Conservation (phyloP, 2,888 invertebrate species). For the Heliconius ethilla region DNA sequence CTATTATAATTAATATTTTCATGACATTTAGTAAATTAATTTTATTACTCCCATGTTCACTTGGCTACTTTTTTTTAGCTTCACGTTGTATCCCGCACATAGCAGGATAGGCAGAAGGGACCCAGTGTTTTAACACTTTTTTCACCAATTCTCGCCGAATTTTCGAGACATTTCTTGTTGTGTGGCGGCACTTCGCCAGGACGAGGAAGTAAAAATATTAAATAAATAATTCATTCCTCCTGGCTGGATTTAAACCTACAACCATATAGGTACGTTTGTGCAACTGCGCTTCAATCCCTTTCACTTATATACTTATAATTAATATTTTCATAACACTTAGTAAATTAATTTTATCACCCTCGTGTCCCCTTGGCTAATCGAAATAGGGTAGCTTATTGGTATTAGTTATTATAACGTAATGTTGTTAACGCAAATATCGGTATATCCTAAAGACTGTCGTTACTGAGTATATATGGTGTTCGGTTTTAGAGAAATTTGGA, state of each 20-base stretch:
- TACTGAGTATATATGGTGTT: constrained; percentile 32
- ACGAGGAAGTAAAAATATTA: too few relatives aligned
- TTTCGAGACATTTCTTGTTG: too few relatives aligned
- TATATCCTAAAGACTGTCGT: constrained; percentile 26
- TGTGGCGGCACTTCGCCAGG: too few relatives aligned
- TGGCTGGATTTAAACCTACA: too few relatives aligned
- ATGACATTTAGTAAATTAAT: constrained; percentile 42
- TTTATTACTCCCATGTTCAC: constrained; percentile 34
- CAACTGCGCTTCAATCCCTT: too few relatives aligned
- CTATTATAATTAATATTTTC: constrained; percentile 35
- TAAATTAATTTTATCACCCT: constrained; percentile 40
- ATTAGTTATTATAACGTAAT: constrained; percentile 51
- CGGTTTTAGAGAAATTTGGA: background rate
- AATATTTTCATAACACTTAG: constrained; percentile 42
- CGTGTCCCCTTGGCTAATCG: constrained; percentile 41
- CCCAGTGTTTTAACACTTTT: too few relatives aligned
- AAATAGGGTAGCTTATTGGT: constrained; percentile 48
- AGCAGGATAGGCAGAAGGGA: background rate
- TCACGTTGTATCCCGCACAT: background rate
- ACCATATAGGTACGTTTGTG: too few relatives aligned
- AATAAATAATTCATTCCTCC: too few relatives aligned
- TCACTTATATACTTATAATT: constrained; percentile 2
- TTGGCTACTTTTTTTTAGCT: constrained; percentile 35
- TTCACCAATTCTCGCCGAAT: too few relatives aligned
- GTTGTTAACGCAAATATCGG: constrained; percentile 51